Percentiles rank a stretch among this genome's conserved stretches.
phyloP scores from a whole-genome alignment of 2,888 invertebrate species.

The Oxycera nigricornis region DNA sequence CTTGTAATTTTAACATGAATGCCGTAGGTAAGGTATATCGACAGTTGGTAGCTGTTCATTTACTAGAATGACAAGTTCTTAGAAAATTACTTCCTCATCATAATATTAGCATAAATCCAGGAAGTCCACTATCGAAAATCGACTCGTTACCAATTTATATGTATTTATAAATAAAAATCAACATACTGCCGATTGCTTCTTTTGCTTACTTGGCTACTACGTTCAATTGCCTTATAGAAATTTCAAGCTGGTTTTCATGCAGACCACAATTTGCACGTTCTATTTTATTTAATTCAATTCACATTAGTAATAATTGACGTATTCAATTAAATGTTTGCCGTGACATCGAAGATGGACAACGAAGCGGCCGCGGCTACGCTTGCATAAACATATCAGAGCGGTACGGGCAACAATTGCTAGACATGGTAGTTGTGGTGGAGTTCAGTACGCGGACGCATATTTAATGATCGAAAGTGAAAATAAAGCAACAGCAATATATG shows the following conservation, averaged over 20 bases:
- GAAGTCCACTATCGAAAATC: too few relatives aligned
- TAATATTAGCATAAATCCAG: too few relatives aligned
- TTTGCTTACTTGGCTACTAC: too few relatives aligned
- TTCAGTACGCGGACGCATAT: background rate
- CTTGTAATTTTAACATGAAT: too few relatives aligned
- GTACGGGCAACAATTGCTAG: background rate
- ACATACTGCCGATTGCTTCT: too few relatives aligned
- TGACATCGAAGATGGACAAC: background rate
- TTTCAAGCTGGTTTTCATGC: background rate
- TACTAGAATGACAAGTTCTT: too few relatives aligned
- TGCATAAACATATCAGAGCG: background rate
- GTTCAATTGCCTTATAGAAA: background rate
- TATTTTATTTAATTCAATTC: conserved; percentile 3
- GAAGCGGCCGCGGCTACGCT: background rate
- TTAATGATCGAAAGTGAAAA: background rate
- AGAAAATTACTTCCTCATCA: too few relatives aligned
- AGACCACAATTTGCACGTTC: background rate
- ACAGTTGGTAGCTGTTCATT: too few relatives aligned
- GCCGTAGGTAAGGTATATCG: too few relatives aligned
- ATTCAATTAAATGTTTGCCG: background rate
- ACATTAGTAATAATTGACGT: conserved; percentile 7
- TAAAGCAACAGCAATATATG: background rate
- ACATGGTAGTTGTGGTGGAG: conserved; percentile 1
- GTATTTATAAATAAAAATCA: too few relatives aligned
- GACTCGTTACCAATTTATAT: too few relatives aligned